phyloP scores from a whole-genome alignment of 2,113 vertebrate genomes.

The Podocnemis expansa region DNA sequence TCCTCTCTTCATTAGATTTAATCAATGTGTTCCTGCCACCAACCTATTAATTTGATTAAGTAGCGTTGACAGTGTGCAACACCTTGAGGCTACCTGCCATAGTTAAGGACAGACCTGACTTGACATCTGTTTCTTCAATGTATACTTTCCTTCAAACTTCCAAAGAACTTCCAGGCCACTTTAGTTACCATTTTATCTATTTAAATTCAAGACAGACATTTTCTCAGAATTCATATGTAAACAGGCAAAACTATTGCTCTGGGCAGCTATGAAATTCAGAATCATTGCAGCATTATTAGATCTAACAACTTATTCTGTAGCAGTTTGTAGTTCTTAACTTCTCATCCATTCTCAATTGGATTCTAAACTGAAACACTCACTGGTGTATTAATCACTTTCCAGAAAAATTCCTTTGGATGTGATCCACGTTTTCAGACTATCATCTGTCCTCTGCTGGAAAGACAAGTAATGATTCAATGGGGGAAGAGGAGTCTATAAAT shows the following conservation, averaged over 20 bases:
- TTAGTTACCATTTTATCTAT: not conserved
- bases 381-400: slow-evolving; percentile 29
- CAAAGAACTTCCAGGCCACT: not conserved
- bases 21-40: not conserved
- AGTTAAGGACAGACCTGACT: not conserved
- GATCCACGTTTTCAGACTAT: slow-evolving; percentile 18
- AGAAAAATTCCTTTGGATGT: slow-evolving; percentile 9
- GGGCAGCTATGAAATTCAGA: slow-evolving; percentile 1
- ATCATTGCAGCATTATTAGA: not conserved
- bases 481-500: slow-evolving; percentile 8
- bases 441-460: slow-evolving; percentile 24
- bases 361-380: not conserved
- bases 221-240: not conserved
- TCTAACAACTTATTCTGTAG: not conserved
- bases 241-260: not conserved
- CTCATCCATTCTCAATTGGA: not conserved
- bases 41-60: not conserved
- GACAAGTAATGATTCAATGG: slow-evolving; percentile 37
- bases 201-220: not conserved
- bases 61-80: not conserved
- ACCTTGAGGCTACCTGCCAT: not conserved
- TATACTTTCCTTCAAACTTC: not conserved
- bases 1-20: not conserved
- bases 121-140: not conserved
- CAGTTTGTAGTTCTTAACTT: not conserved